A percentile compares a stretch with the other conserved stretches of the same genome.
Conservation (phyloP, 2,113 vertebrate genomes). For the Pedetes capensis region DNA sequence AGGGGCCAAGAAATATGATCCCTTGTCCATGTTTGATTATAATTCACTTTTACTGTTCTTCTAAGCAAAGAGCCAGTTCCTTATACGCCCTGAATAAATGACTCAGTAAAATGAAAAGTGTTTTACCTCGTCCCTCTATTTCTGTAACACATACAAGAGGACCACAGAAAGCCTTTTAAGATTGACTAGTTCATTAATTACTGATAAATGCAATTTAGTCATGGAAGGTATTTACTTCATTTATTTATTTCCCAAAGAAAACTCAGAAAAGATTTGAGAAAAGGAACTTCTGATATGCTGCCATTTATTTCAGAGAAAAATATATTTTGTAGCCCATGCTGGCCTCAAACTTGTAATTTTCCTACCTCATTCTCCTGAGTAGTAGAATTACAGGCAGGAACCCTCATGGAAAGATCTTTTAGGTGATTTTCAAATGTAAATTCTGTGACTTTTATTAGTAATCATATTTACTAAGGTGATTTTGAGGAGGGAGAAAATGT, state of each 20-base stretch:
- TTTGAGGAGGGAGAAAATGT: constrained; percentile 18
- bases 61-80: background rate
- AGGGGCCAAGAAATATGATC: background rate
- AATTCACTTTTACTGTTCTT: background rate
- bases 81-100: background rate
- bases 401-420: background rate
- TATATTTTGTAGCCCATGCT: background rate
- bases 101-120: background rate
- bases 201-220: background rate
- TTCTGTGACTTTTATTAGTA: background rate
- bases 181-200: background rate
- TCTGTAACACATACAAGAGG: background rate
- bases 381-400: background rate
- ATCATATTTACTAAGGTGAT: background rate
- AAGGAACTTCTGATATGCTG: background rate
- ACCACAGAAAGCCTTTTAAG: background rate
- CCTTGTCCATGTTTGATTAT: background rate
- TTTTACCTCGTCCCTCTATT: background rate
- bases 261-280: background rate
- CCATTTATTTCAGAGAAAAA: background rate
- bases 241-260: background rate
- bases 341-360: background rate
- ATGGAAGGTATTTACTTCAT: background rate
- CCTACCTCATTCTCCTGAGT: background rate
- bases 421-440: background rate